Conservation (phyloP, 1,140 invertebrate species). For the Drosophila sulfurigaster region DNA sequence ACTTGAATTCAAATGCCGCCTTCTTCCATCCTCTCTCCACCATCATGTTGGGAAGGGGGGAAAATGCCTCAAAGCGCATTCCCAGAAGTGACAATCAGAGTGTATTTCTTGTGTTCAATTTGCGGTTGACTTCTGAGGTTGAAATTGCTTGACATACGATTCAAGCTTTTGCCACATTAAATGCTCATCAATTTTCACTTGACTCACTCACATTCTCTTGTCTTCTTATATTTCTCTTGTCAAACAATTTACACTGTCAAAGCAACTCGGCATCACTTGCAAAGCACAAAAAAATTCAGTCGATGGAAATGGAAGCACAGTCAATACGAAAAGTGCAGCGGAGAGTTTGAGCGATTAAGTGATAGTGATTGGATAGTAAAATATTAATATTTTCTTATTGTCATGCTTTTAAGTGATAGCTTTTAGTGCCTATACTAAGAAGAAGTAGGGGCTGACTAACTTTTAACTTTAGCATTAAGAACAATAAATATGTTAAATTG, state of each 20-base stretch:
- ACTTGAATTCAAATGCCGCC: constrained; percentile 16
- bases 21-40: no score
- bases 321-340: no score
- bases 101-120: not conserved
- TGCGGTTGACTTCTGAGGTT: not conserved
- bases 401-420: no score
- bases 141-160: constrained; percentile 7
- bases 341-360: no score
- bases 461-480: no score
- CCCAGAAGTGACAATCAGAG: not conserved
- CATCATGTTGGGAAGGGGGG: not conserved
- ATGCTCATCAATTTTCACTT: constrained; percentile 17
- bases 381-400: no score
- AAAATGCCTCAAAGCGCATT: not conserved
- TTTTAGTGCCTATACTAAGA: no score
- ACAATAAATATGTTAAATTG: no score
- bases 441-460: no score
- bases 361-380: no score
- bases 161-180: constrained; percentile 11
- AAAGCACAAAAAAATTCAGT: no score
- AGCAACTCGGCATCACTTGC: not conserved
- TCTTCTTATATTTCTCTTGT: not conserved
- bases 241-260: constrained; percentile 27
- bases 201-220: not conserved
- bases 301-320: no score